Conservation (phyloP, 1,140 invertebrate genomes). For the Parasteatoda tepidariorum region DNA sequence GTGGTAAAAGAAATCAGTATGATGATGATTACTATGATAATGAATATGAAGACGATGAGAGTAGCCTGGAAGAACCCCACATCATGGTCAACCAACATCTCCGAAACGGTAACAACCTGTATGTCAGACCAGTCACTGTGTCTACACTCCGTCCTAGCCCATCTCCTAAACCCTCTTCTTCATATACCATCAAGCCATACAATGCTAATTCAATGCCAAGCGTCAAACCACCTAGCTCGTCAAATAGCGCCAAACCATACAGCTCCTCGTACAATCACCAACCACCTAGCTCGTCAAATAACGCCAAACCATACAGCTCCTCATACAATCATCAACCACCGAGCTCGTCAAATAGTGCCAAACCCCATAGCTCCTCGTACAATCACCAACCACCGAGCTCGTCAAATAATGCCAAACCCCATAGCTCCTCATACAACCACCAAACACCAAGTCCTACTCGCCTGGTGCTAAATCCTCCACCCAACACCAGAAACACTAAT, state of each 20-base stretch:
- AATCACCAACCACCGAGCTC: too few relatives aligned
- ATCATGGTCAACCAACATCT: constrained; percentile 52
- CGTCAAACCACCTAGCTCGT: too few relatives aligned
- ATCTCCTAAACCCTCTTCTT: neutral
- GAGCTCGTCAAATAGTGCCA: neutral
- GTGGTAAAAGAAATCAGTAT: neutral
- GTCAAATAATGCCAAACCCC: neutral
- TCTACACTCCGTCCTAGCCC: neutral
- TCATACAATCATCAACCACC: too few relatives aligned
- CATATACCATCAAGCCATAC: neutral
- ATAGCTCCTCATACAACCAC: too few relatives aligned
- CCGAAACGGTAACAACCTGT: constrained; percentile 30
- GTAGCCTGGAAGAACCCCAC: constrained; percentile 24
- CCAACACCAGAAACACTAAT: constrained; percentile 34
- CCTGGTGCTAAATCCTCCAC: too few relatives aligned
- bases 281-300: too few relatives aligned
- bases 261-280: too few relatives aligned
- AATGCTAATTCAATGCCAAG: too few relatives aligned
- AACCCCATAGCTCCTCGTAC: too few relatives aligned
- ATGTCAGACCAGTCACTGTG: constrained; percentile 28
- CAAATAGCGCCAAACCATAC: too few relatives aligned
- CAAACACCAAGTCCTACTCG: too few relatives aligned
- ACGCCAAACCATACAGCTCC: too few relatives aligned
- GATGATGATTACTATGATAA: constrained; percentile 39
- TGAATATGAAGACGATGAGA: constrained; percentile 38